Conservation (phyloP, 1,140 invertebrate genomes). For the Paraescarpia echinospica region DNA sequence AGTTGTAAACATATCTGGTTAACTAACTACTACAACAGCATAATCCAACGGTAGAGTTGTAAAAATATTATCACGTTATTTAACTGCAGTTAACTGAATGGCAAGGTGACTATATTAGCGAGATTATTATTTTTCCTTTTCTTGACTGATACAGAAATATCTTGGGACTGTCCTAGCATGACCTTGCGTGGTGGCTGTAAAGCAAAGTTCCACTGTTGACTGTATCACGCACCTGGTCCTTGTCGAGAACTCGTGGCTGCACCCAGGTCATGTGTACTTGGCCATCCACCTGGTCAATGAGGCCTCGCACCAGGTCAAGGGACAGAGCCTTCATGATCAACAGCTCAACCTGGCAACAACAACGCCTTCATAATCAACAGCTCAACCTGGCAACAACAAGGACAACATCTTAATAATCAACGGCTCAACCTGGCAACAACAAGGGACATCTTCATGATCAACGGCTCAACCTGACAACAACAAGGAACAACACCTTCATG, state of each 20-base stretch:
- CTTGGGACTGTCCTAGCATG: too few species aligned
- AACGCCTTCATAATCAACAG: constrained; percentile 88
- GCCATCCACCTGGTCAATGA: constrained; percentile 89
- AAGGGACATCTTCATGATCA: constrained; percentile 54
- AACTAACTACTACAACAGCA: too few species aligned
- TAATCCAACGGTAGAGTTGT: too few species aligned
- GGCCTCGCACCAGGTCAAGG: constrained; percentile 89
- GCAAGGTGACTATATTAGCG: too few species aligned
- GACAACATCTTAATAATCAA: constrained; percentile 83
- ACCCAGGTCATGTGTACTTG: constrained; percentile 87
- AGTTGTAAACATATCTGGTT: too few species aligned
- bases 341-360: constrained; percentile 78
- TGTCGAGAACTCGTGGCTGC: constrained; percentile 85
- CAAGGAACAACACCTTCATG: neutral
- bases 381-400: constrained; percentile 73
- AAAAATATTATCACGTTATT: too few species aligned
- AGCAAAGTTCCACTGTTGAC: constrained; percentile 18
- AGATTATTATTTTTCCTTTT: too few species aligned
- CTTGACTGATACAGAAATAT: neutral
- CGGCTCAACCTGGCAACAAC: constrained; percentile 78
- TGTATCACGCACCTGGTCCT: constrained; percentile 62
- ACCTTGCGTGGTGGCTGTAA: neutral
- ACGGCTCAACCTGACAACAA: neutral
- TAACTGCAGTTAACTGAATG: too few species aligned
- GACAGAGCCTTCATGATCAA: constrained; percentile 97